These are phyloP conservation scores for Capromys pilorides DNA, from an alignment of 2,797 vertebrate species.

Conservation along the genomic window DNA sequence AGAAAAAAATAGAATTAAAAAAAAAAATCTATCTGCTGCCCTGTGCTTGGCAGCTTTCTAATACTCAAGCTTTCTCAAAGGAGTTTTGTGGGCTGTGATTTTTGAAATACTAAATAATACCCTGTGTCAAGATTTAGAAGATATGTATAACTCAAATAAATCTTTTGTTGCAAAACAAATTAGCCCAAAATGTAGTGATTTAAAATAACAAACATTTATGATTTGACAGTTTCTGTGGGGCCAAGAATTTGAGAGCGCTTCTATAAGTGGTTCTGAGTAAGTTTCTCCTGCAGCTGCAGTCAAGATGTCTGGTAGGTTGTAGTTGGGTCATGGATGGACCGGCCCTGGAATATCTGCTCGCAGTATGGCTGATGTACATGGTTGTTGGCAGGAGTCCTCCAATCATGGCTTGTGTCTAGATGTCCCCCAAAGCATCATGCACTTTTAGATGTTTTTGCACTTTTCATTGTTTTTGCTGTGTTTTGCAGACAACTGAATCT, in stretches of 20 bases:
- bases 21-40: background rate
- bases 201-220: constrained; percentile 18
- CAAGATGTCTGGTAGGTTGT: background rate
- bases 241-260: background rate
- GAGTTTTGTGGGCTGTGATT: background rate
- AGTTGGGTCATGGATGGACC: background rate
- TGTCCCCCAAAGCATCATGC: background rate
- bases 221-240: constrained; percentile 28
- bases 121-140: background rate
- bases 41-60: background rate
- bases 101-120: background rate
- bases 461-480: no score
- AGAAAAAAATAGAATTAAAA: background rate
- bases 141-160: background rate
- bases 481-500: background rate
- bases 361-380: background rate
- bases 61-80: background rate
- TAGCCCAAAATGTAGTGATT: background rate
- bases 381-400: background rate
- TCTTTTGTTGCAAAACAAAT: constrained; percentile 9
- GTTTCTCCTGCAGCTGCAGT: background rate
- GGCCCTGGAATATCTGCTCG: background rate
- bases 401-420: background rate
- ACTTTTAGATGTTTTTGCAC: background rate
- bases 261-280: background rate